Base-by-base conservation (phyloP, 2,113 vertebrate genomes). In the Pogonocichla stellata region DNA sequence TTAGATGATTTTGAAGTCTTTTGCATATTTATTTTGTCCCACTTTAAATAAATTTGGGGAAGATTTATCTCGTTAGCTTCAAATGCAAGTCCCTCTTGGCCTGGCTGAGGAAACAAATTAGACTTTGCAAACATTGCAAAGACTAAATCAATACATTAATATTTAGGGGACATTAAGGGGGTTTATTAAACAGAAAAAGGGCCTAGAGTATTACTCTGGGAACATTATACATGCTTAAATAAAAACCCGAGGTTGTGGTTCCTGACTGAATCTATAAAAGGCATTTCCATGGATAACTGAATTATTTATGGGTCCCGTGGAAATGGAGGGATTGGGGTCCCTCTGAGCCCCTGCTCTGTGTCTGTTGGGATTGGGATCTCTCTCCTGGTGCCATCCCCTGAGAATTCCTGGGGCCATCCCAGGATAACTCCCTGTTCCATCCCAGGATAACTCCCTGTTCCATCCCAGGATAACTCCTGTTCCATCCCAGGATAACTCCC, bases 61-160 rank as follows among this genome's bases (percentile, higher is more conserved):
- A 97, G 88, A 97, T 97, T 98, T 96, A 98, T 98, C 97, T 98
- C 75, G 90, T 97, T 98, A 98, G 88, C 96, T 97, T 71, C 92
- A 97, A 97, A 97, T 65, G 42, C 93, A 96, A 97, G 94, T 97
- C 95, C 97, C 92, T 94, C 90, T 96, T 96, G 97, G 96, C 86
- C 84, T 85, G 83, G 97, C 86, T 86, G 95, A 82, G 94, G 96
- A 98, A 97, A 98, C 92, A 98, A 98, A 98, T 98, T 96, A 98
- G 94, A 96, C 94, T 97, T 98, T 53, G 96, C 95, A 98, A 97
- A 97, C 87, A 97, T 95, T 77, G 92, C 88, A 53, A 96, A 96
- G 94, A 92, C 93, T 95, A 69, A 97, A 97, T 97, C 94, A 97
- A 97, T 97, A 97, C 96, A 97, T 98, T 98, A 98, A 98, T 98